Evolutionary conservation across 2,113 vertebrate species (phyloP), one percentile per base, ranked within the genome.

Genomic region (Scolopax mira): DNA sequence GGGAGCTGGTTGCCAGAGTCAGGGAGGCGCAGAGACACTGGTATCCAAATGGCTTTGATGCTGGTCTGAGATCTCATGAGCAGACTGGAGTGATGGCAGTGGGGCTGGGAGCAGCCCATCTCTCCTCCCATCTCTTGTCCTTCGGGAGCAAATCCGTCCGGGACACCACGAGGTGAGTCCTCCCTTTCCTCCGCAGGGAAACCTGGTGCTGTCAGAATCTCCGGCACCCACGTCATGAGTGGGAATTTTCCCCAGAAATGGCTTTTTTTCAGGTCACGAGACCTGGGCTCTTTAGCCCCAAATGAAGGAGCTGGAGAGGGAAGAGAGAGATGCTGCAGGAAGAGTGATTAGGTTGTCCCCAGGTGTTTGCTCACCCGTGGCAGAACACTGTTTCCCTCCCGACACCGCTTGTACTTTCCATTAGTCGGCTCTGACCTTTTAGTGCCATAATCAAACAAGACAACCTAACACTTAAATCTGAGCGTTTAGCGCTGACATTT

Each of bases 381-480:
- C 91, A 81, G 83, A 93, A 95, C 89, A 91, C 70, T 67, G 96
- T 88, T 96, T 91, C 95, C 95, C 88, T 89, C 81, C 94, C 13
- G 27, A 71, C 62, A 64, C 93, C 10, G 46, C 94, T 97, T 96
- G 96, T 96, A 92, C 94, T 97, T 94, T 69, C 94, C 94, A 96
- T 97, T 96, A 97, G 97, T 83, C 62, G 62, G 90, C 91, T 87
- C 89, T 97, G 97, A 97, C 96, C 97, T 97, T 97, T 97, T 57
- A 73, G 94, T 27, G 83, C 96, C 3, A 6, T 97, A 97, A 97
- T 97, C 97, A 96, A 97, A 97, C 97, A 93, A 94, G 97, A 93
- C 96, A 95, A 92, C 96, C 95, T 57, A 85, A 96, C 93, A 48
- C 96, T 96, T 95, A 95, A 89, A 97, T 94, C 95, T 70, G 88